Evolutionary conservation across 2,888 invertebrate species (phyloP).

Genomic region (Lochmaea crataegi): DNA sequence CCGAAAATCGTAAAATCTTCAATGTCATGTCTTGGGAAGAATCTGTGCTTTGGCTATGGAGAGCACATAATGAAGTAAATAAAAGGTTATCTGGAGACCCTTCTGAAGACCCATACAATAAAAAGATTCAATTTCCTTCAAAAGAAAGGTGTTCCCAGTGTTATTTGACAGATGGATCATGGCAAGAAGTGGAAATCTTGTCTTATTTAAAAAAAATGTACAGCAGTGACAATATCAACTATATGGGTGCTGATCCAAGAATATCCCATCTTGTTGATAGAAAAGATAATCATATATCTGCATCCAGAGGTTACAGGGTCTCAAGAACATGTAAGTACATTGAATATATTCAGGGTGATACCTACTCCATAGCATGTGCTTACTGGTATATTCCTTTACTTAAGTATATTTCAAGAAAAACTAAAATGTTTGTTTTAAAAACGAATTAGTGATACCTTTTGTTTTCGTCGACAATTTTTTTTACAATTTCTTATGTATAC

Average conservation of each 20-base stretch:
- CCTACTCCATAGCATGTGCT: background rate
- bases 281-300: background rate
- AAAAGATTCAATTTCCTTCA: slow-evolving; percentile 90
- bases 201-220: slow-evolving; percentile 73
- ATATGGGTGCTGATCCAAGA: slow-evolving; percentile 63
- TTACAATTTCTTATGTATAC: too few species aligned
- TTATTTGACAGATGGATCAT: slow-evolving; percentile 65
- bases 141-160: slow-evolving; percentile 76
- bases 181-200: slow-evolving; percentile 74
- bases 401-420: too few species aligned
- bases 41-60: slow-evolving; percentile 92
- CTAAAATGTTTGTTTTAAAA: too few species aligned
- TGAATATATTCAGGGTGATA: background rate
- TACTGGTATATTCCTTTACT: background rate
- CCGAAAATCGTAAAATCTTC: slow-evolving; percentile 75
- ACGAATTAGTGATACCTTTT: too few species aligned
- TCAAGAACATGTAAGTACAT: background rate
- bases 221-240: slow-evolving; percentile 64
- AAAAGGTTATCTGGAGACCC: slow-evolving; percentile 83
- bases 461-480: too few species aligned
- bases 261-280: slow-evolving; percentile 54
- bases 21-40: slow-evolving; percentile 78
- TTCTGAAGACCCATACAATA: slow-evolving; percentile 90
- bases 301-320: background rate
- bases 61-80: slow-evolving; percentile 93